Evolutionary conservation across 1,140 invertebrate species (phyloP), one percentile per base, ranked within the genome.

Genomic region (Goniozus legneri): DNA sequence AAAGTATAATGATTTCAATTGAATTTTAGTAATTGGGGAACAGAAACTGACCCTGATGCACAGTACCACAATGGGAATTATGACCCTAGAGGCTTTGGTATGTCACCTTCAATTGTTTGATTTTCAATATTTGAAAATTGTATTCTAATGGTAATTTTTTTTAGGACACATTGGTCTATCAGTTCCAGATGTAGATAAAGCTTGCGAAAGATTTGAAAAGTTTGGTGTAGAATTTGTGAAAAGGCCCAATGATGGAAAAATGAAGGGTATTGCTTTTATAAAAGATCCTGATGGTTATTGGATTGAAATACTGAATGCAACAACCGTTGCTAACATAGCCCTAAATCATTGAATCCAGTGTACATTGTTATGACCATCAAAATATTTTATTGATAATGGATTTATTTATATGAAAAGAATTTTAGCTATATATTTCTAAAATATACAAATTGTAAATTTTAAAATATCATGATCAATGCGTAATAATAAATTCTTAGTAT

Each of bases 201-300:
- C 92, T 19, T 95, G 91, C 69, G 82, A 87, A 57, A 80, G 88
- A 62, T 97, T 97, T 73, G 90, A 95, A 69, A 77, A 87, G 49
- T 74, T 89, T 32, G 87, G 87, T 31, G 91, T 95, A 16, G 85
- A 91, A 51, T 97, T 97, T 75, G 79, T 92, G 1, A 97, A 97
- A 65, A 88, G 84, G 60, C 92, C 91, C 20, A 82, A 88, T 64
- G 91, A 93, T 68, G 91, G 91, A 55, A 91, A 89, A 69, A 96
- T 96, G 91, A 95, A 92, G 71, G 90, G 88, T 2, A 76, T 97
- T 37, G 94, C 93, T 3, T 96, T 97, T 67, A 92, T 97, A 43
- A 87, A 92, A 63, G 94, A 97, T 74, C 94, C 94, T 0, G 94
- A 97, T 77, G 92, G 92, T 31, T 97, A 97, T 70, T 95, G 92